Base-by-base conservation (phyloP, 2,113 vertebrate genomes). In the Eclectus roratus region DNA sequence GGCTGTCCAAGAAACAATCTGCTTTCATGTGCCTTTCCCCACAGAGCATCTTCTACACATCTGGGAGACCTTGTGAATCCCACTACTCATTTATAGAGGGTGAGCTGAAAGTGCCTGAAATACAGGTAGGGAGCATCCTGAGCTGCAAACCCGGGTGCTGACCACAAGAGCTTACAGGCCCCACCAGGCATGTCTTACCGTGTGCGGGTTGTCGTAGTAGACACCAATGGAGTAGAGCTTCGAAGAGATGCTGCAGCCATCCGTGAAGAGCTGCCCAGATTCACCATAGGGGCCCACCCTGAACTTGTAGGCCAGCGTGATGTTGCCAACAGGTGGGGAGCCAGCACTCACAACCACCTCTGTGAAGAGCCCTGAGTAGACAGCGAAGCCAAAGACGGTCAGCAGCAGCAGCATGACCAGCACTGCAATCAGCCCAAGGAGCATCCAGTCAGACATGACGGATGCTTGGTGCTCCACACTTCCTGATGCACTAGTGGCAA, bases 301-400 rank as follows among this genome's bases (percentile, higher is more conserved):
- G 97, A 98, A 99, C 93, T 99, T 99, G 97, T 99, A 99, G 88
- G 98, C 99, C 93, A 99, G 58, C 0, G 98, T 99, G 80, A 99
- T 96, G 77, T 91, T 99, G 95, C 97, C 97, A 2, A 99, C 89
- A 11, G 99, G 99, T 7, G 99, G 98, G 19, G 97, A 98, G 33
- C 99, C 99, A 4, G 99, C 98, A 35, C 98, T 97, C 88, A 99
- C 98, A 16, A 94, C 94, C 52, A 99, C 98, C 69, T 98, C 88
- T 0, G 98, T 94, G 74, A 98, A 94, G 44, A 99, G 97, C 46
- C 98, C 99, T 17, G 98, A 99, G 97, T 99, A 99, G 69, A 98
- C 80, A 2, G 97, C 95, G 13, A 98, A 99, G 28, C 94, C 98
- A 4, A 98, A 98, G 69, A 98, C 27, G 0, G 99, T 99, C 29